Evolutionary conservation across 2,113 vertebrate genomes (phyloP), one percentile per base, ranked within the genome.

Genomic region (Spermophilus dauricus): DNA sequence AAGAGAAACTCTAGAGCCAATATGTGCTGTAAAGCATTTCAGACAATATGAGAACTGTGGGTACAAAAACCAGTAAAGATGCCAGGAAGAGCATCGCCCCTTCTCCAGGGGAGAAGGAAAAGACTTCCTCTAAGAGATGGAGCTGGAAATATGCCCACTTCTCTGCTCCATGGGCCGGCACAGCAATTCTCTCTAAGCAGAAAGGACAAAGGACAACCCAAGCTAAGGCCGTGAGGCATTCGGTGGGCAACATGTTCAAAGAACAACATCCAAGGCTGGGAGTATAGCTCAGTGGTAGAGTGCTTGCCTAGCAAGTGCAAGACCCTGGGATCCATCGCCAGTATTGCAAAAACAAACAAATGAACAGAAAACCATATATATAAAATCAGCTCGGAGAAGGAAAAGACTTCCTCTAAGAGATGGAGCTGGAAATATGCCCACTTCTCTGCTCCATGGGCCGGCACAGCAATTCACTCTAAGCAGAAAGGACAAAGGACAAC

Each of bases 141-240:
- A 22, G 81, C 58, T 26, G 22, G 13, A 90, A 86, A 73, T 10
- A 82, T 18, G 45, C 37, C 39, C 5, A 92, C 72, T 63, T 48
- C 30, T 92, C 87, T 78, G 58, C 32, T 45, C 45, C 56, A 22
- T 5, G 3, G 67, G 39, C 26, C 69, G 8, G 34, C 22, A 58
- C 12, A 89, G 20, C 42, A 51, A 84, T 42, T 61, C 39, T 20
- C 67, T 80, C 37, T 58, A 80, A 76, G 12, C 1, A 85, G 56
- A 76, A 87, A 48, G 14, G 12, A 13, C 51, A 53, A 53, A 3
- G 51, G 14, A 37, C 0, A 13, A 37, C 34, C 0, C 24, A 13
- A 77, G n/a, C 48, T 84, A 83, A 65, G 39, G n/a, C 48, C 20
- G 53, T 0, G 14, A 78, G 89, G 39, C 56, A 78, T 77, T 56